A percentile compares a stretch with the other conserved stretches of the same genome.
Evolutionary conservation across 2,888 invertebrate genomes (phyloP).

Genomic region (Peribatodes rhomboidaria): DNA sequence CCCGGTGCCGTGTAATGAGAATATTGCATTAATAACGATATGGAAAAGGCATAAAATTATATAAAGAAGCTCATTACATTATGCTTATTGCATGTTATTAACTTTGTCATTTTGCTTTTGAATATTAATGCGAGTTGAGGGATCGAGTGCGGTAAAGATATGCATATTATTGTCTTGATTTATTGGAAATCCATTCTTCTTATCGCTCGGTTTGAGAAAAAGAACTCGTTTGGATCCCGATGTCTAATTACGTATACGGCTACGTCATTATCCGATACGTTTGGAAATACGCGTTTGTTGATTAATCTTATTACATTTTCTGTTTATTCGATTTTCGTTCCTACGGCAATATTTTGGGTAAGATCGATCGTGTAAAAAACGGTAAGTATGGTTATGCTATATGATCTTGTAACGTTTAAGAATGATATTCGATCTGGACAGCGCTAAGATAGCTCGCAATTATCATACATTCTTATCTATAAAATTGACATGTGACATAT

Average conservation of each 20-base stretch:
- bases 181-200: slow-evolving; percentile 33
- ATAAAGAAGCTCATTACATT: slow-evolving; percentile 58
- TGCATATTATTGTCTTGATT: slow-evolving; percentile 42
- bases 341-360: slow-evolving; percentile 14
- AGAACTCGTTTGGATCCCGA: slow-evolving; percentile 30
- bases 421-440: slow-evolving; percentile 32
- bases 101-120: slow-evolving; percentile 53
- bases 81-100: slow-evolving; percentile 58
- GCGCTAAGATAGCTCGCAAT: slow-evolving; percentile 47
- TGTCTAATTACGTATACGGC: slow-evolving; percentile 32
- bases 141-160: slow-evolving; percentile 41
- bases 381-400: slow-evolving; percentile 12
- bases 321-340: slow-evolving; percentile 8
- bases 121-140: slow-evolving; percentile 48
- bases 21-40: slow-evolving; percentile 60
- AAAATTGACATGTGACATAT: slow-evolving; percentile 72
- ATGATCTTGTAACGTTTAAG: slow-evolving; percentile 24
- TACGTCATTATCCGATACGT: slow-evolving; percentile 33
- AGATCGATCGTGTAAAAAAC: slow-evolving; percentile 13
- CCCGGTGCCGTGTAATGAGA: slow-evolving; percentile 60
- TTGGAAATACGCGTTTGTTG: slow-evolving; percentile 24
- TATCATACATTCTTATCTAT: slow-evolving; percentile 63
- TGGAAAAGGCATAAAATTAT: slow-evolving; percentile 45
- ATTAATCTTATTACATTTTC: slow-evolving; percentile 28
- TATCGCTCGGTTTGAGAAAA: slow-evolving; percentile 28